These are phyloP conservation scores for Drosophila mayri DNA, from an alignment of 1,140 invertebrate species.

Conservation along the genomic window DNA sequence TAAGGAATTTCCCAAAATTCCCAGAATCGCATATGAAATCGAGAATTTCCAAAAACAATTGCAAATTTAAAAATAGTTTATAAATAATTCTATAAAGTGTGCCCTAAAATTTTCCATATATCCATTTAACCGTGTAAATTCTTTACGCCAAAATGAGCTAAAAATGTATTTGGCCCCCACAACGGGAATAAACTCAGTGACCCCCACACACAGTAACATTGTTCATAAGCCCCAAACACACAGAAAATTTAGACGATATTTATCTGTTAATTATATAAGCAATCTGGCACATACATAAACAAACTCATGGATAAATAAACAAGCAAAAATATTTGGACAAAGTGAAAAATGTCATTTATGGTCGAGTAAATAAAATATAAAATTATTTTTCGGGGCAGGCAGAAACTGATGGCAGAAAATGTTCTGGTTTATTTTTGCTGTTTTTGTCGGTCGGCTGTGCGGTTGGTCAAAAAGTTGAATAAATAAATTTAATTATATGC, in stretches of 20 bases:
- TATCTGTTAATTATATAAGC: conserved; percentile 53
- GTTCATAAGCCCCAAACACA: conserved; percentile 32
- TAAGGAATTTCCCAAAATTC: not conserved
- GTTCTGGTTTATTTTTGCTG: conserved; percentile 5
- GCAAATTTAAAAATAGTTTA: not conserved
- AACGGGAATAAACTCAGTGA: conserved; percentile 18
- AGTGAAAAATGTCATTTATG: conserved; percentile 58
- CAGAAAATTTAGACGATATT: conserved; percentile 41
- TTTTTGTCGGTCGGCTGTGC: conserved; percentile 9
- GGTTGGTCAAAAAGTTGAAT: conserved; percentile 54
- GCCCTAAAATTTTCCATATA: conserved; percentile 3
- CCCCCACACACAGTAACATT: conserved; percentile 10
- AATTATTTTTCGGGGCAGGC: conserved; percentile 38
- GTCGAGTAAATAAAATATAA: conserved; percentile 53
- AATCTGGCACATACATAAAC: conserved; percentile 20
- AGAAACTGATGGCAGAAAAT: conserved; percentile 36
- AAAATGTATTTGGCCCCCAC: conserved; percentile 10
- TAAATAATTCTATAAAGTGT: conserved; percentile 20
- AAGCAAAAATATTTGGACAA: conserved; percentile 52
- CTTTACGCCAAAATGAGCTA: conserved; percentile 10
- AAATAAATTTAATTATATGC: conserved; percentile 63
- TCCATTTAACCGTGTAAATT: conserved; percentile 31
- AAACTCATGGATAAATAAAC: conserved; percentile 58
- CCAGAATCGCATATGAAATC: not conserved
- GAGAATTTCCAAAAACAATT: not conserved